These are phyloP conservation scores for Phytoseiulus persimilis DNA, from an alignment of 2,888 invertebrate genomes.

Conservation along the genomic window DNA sequence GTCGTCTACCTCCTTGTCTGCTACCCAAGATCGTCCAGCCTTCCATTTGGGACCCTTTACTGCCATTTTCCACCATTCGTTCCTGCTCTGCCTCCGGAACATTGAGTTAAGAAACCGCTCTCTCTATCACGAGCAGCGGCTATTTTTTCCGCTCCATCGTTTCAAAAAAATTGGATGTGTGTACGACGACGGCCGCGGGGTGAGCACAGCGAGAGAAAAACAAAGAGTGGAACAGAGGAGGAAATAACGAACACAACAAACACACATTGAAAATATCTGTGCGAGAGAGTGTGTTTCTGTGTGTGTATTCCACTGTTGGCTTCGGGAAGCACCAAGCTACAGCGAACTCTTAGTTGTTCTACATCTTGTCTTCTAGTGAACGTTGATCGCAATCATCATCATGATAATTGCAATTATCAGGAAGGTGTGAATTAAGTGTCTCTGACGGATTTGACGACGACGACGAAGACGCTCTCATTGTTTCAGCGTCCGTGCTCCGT, in stretches of 20 bases:
- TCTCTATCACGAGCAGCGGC: too few species aligned
- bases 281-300: neutral
- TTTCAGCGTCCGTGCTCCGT: neutral
- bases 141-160: too few species aligned
- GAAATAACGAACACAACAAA: neutral
- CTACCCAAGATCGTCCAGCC: too few species aligned
- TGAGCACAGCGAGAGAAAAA: neutral
- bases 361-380: neutral
- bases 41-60: too few species aligned
- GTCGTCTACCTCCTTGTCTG: too few species aligned
- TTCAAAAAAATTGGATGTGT: too few species aligned
- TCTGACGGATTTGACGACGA: neutral
- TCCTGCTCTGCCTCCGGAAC: too few species aligned
- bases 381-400: neutral
- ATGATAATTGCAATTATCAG: neutral
- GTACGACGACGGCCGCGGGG: neutral
- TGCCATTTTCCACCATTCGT: too few species aligned
- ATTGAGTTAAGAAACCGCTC: too few species aligned
- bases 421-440: neutral
- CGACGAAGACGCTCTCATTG: neutral
- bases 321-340: neutral
- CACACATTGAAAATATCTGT: neutral
- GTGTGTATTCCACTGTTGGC: neutral
- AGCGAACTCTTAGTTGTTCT: too few species aligned
- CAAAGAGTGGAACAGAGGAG: neutral